Base-by-base conservation (phyloP, 2,888 invertebrate genomes). In the Biston betularia region DNA sequence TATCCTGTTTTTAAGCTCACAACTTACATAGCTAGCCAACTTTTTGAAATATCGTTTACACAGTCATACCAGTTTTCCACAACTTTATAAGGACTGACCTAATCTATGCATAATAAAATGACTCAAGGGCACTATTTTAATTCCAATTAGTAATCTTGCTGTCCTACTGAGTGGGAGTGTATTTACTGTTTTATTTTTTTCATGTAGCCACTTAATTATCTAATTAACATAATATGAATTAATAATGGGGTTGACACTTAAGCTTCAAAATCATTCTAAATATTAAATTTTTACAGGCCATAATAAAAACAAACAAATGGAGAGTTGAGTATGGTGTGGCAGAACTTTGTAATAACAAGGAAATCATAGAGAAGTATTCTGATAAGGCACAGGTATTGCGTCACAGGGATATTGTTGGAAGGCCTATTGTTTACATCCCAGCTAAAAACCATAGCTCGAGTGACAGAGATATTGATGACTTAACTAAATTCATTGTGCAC, bases 261-360 rank as follows among this genome's bases (percentile, higher is more conserved):
- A 24, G 24, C n/a, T 44, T 10, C 4, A 11, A 48, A 33, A 24
- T 24, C 11, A 2, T 24, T 10, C 10, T n/a, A 42, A 48, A 60
- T 49, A 42, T 10, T 8, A 3, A 67, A 14, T 62, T 56, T 92
- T 91, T 4, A 45, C 79, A 96, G 96, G 96, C 96, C 59, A 95
- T 97, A 78, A 86, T 97, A 68, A 97, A 97, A 93, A 97, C 97
- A 54, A 97, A 97, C 82, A 97, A 96, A 88, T 97, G 97, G 97
- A 94, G 96, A 70, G 92, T 92, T 57, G 96, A 97, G 73, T 97
- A 96, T 89, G 96, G 96, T 56, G 96, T 97, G 3, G 87, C 92
- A 33, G 90, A 93, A 10, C 85, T 97, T 44, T 93, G 88, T 35
- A 89, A 94, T 64, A 94, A 95, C 46, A 89, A 90, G 70, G 90